Evolutionary conservation across 2,113 vertebrate genomes (phyloP).

Genomic region (Equus przewalskii): DNA sequence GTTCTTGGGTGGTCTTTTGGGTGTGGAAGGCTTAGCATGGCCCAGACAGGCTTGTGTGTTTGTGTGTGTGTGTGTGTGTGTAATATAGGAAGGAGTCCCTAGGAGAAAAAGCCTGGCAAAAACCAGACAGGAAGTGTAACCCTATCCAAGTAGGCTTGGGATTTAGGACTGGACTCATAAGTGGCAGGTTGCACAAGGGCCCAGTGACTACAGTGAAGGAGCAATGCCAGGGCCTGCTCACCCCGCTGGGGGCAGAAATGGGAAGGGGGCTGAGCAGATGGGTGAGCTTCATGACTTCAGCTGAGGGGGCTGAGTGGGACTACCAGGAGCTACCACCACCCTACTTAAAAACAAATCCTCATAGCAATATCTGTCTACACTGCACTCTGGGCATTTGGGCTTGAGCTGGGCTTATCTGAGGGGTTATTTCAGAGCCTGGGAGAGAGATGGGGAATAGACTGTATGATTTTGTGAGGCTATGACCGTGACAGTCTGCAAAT

Average conservation of each 20-base stretch:
- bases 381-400: not conserved
- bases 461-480: not conserved
- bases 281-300: not conserved
- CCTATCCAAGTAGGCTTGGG: not conserved
- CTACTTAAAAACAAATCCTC: slow-evolving; percentile 34
- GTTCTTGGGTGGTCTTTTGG: slow-evolving; percentile 30
- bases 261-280: not conserved
- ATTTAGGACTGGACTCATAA: slow-evolving; percentile 12
- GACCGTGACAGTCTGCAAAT: not conserved
- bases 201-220: not conserved
- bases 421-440: slow-evolving; percentile 7
- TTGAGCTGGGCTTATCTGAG: not conserved
- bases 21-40: not conserved
- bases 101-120: slow-evolving; percentile 35
- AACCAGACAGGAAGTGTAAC: not conserved
- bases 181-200: not conserved
- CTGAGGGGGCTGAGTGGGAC: not conserved
- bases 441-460: not conserved
- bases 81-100: not conserved
- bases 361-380: not conserved
- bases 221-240: not conserved
- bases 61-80: not conserved
- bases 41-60: not conserved
- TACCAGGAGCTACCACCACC: not conserved
- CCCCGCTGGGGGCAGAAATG: not conserved